Percentiles rank a stretch among this genome's conserved stretches.
Conservation (phyloP, 2,797 vertebrate species). For the Pangasius mekongensis region DNA sequence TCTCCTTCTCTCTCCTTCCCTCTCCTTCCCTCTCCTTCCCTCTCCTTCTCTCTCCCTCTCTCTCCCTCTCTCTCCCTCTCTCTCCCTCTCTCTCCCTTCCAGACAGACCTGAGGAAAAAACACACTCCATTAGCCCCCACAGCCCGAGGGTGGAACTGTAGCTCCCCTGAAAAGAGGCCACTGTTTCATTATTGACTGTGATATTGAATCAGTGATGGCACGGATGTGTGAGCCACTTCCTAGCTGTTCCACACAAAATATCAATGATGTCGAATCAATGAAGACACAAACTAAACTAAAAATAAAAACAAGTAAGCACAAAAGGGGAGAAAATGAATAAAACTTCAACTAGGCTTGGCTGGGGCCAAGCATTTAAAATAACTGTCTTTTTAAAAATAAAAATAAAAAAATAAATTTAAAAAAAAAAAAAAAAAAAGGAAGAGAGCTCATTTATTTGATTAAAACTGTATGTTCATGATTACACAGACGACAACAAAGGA, state of each 20-base stretch:
- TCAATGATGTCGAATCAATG: background rate
- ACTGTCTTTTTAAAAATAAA: background rate
- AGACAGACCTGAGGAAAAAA: slow-evolving; percentile 28
- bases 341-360: background rate
- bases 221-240: background rate
- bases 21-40: background rate
- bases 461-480: background rate
- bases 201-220: slow-evolving; percentile 13
- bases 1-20: background rate
- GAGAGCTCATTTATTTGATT: background rate
- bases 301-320: background rate
- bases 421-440: background rate
- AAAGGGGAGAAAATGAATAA: background rate
- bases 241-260: slow-evolving; percentile 15
- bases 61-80: too few relatives aligned
- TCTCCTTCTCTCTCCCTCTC: background rate
- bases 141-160: slow-evolving; percentile 37
- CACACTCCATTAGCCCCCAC: slow-evolving; percentile 35
- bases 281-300: background rate
- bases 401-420: background rate
- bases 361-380: too few relatives aligned
- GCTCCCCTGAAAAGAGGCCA: slow-evolving; percentile 29
- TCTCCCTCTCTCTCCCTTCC: background rate
- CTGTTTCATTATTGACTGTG: slow-evolving; percentile 42
- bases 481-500: background rate